Evolutionary conservation across 2,113 vertebrate genomes (phyloP).

Genomic region (Sprattus sprattus): DNA sequence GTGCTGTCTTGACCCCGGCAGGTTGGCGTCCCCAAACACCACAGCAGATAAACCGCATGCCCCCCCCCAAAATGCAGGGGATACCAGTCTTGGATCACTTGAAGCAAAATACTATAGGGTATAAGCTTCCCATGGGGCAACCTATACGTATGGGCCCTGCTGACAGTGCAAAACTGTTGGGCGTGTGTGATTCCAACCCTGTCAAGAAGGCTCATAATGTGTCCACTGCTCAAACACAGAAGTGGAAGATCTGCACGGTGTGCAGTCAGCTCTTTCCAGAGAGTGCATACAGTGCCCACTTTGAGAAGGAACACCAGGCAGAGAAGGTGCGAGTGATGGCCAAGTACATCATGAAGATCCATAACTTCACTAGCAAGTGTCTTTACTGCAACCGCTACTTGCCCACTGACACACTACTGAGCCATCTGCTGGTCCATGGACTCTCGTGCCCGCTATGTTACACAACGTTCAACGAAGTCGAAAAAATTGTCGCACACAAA

Average conservation of each 20-base stretch:
- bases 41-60: conserved; percentile 81
- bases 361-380: conserved; percentile 99
- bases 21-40: conserved; percentile 71
- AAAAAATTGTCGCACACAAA: conserved; percentile 91
- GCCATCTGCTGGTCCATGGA: conserved; percentile 97
- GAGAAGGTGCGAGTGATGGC: conserved; percentile 94
- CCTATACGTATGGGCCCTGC: conserved; percentile 6
- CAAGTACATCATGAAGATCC: conserved; percentile 99
- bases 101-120: conserved; percentile 77
- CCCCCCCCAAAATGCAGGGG: conserved; percentile 80
- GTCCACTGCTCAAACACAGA: conserved; percentile 87
- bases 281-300: conserved; percentile 92
- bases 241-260: conserved; percentile 98
- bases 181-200: neutral
- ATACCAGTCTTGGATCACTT: conserved; percentile 86
- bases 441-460: conserved; percentile 95
- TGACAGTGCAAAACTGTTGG: conserved; percentile 43
- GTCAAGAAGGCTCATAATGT: conserved; percentile 30
- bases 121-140: conserved; percentile 24
- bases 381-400: conserved; percentile 96
- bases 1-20: conserved; percentile 72
- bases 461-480: conserved; percentile 91
- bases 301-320: conserved; percentile 95
- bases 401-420: conserved; percentile 92
- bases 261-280: conserved; percentile 98